Conservation (phyloP, 2,113 vertebrate genomes). For the Malurus elegans region DNA sequence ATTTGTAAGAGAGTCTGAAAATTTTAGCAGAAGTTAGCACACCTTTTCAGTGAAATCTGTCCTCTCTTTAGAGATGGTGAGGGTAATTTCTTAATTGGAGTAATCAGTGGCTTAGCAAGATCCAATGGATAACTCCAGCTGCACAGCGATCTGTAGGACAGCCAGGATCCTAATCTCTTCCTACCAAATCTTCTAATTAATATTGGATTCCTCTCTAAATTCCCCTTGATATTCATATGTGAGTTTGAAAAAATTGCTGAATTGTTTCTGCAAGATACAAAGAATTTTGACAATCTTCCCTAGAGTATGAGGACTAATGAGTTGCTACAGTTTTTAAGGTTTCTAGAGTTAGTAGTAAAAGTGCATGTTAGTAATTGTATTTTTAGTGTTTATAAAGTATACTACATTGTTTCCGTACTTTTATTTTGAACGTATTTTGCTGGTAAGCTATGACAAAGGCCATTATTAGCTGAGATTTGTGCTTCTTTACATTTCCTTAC, state of each 20-base stretch:
- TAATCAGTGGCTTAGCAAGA: not conserved
- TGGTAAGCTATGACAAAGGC: not conserved
- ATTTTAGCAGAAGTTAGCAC: not conserved
- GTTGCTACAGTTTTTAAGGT: not conserved
- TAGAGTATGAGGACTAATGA: not conserved
- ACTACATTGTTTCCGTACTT: not conserved
- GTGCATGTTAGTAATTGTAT: not conserved
- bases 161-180: not conserved
- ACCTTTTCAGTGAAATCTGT: not conserved
- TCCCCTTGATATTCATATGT: not conserved
- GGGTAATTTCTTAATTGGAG: not conserved
- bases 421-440: not conserved
- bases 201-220: not conserved
- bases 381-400: not conserved
- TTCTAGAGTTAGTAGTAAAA: not conserved
- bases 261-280: not conserved
- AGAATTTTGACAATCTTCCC: not conserved
- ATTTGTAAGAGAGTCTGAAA: not conserved
- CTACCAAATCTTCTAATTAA: not conserved
- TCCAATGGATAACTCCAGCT: not conserved
- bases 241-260: not conserved
- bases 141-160: not conserved
- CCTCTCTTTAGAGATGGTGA: not conserved
- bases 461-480: not conserved
- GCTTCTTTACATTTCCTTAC: not conserved